Conservation (phyloP, 1,140 invertebrate genomes). For the Phenacoccus solenopsis region DNA sequence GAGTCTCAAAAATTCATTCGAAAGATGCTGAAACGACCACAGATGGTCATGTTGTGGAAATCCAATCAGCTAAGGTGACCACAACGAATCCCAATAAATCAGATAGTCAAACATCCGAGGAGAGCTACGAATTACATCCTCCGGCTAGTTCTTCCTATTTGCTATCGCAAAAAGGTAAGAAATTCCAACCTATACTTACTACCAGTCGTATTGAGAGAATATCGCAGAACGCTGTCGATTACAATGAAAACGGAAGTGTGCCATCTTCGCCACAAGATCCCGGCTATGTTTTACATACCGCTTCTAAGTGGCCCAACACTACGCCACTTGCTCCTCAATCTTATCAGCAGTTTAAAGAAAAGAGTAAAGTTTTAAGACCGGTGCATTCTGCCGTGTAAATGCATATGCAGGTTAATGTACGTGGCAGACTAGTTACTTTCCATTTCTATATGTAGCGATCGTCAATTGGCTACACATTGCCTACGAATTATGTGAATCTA, state of each 20-base stretch:
- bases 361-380: neutral
- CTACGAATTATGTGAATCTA: too few relatives aligned
- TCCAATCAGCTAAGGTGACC: neutral
- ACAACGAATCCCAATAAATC: neutral
- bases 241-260: neutral
- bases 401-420: too few relatives aligned
- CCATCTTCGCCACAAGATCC: conserved; percentile 22
- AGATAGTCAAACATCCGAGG: conserved; percentile 19
- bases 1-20: conserved; percentile 13
- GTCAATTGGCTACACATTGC: too few relatives aligned
- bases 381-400: neutral
- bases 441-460: too few relatives aligned
- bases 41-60: neutral
- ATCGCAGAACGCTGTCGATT: neutral
- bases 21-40: conserved; percentile 7
- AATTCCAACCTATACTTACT: conserved; percentile 21
- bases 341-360: neutral
- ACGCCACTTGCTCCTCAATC: neutral
- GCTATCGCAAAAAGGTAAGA: conserved; percentile 20
- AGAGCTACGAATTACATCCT: conserved; percentile 20
- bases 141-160: conserved; percentile 22
- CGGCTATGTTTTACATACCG: conserved; percentile 25
- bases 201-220: conserved; percentile 21
- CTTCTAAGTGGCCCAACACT: conserved; percentile 22
- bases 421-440: too few relatives aligned